Evolutionary conservation across 2,113 vertebrate species (phyloP).

Genomic region (Tapirus terrestris): DNA sequence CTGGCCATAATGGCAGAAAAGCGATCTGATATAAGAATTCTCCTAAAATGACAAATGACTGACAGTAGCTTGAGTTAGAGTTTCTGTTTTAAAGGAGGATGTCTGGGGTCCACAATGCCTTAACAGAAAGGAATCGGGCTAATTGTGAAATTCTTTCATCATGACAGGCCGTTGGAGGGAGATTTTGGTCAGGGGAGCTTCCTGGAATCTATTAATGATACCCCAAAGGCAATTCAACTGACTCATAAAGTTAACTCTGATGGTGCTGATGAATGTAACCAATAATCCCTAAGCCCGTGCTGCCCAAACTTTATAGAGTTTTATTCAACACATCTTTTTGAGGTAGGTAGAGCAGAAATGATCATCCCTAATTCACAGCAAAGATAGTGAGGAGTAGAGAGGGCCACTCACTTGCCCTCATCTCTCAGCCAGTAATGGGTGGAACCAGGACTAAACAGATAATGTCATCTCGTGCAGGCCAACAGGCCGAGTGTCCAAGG

Average conservation of each 20-base stretch:
- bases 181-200: slow-evolving; percentile 19
- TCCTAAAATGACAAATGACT: neutral
- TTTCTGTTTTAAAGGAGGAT: slow-evolving; percentile 48
- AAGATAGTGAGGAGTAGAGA: neutral
- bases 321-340: neutral
- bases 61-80: neutral
- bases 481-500: neutral
- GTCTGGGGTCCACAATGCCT: neutral
- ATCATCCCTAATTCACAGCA: neutral
- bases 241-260: neutral
- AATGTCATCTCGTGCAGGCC: neutral
- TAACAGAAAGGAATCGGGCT: neutral
- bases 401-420: neutral
- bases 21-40: neutral
- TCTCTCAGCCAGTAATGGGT: neutral
- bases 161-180: neutral
- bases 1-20: neutral
- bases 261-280: neutral
- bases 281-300: neutral
- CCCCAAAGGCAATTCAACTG: slow-evolving; percentile 9
- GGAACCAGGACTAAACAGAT: neutral
- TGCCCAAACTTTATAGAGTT: neutral
- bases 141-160: slow-evolving; percentile 60
- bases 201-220: slow-evolving; percentile 52
- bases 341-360: neutral